phyloP scores from a whole-genome alignment of 2,113 vertebrate genomes.

The Dicerorhinus sumatrensis region DNA sequence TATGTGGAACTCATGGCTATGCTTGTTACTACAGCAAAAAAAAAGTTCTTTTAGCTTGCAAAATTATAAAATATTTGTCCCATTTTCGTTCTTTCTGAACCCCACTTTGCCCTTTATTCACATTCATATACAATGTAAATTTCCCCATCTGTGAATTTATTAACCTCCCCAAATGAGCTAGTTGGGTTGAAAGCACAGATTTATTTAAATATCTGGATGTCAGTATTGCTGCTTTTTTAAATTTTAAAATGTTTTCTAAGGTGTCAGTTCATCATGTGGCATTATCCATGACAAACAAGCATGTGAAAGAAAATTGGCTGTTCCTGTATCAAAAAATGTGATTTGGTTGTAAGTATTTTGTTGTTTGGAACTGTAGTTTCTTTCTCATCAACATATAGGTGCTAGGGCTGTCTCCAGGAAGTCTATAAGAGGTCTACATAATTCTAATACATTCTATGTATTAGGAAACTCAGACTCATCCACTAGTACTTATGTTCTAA shows the following conservation, averaged over 20 bases:
- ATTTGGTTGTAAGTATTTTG: background rate
- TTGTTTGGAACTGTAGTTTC: too few relatives aligned
- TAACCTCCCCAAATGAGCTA: background rate
- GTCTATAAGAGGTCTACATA: too few relatives aligned
- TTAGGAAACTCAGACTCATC: background rate
- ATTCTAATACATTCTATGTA: rapidly evolving
- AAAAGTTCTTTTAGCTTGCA: background rate
- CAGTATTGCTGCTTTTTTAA: background rate
- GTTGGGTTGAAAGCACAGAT: background rate
- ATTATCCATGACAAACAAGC: background rate
- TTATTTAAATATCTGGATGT: background rate
- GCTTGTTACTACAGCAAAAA: background rate
- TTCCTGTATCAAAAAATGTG: rapidly evolving
- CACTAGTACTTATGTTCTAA: too few relatives aligned
- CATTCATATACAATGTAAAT: background rate
- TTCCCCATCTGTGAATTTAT: background rate
- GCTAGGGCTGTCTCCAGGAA: background rate
- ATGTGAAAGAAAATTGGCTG: background rate
- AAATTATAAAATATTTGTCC: background rate
- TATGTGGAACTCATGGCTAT: rapidly evolving
- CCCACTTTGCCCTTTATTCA: background rate
- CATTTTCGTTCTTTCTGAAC: background rate
- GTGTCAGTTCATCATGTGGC: background rate
- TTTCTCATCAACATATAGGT: rapidly evolving
- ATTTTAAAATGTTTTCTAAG: background rate